Evolutionary conservation across 2,797 vertebrate species (phyloP), one percentile per base, ranked within the genome.

Genomic region (Miichthys miiuy): DNA sequence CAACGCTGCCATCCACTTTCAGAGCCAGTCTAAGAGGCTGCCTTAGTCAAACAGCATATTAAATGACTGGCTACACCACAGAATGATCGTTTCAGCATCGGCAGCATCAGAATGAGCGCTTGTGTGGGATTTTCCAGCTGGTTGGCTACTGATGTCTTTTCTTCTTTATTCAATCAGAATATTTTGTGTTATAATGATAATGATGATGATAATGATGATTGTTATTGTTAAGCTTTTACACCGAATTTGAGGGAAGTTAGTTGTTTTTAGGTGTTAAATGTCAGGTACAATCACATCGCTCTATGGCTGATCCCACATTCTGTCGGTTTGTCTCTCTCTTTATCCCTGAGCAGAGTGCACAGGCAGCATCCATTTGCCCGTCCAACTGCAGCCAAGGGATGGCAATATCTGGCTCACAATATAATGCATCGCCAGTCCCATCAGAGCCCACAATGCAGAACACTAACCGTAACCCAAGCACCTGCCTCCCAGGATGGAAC

Each of bases 391-490:
- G 86, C 86, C 84, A 42, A 74, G 64, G 61, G 65, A 79, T 25
- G 38, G 81, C 72, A 80, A 91, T 87, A 82, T 87, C 85, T 89
- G 91, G 63, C 81, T 83, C 72, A 83, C 89, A 91, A 90, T 90
- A 91, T 90, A 91, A 92, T 87, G 91, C 90, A 91, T 91, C 82
- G 74, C 34, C 88, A 73, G 88, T 93, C 89, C 93, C 89, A 93
- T 93, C 91, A 92, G 92, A 91, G 83, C 58, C 76, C 81, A 81
- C 87, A 88, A 90, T 72, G 90, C 92, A 93, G 91, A 93, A 92
- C 89, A 60, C 86, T 87, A 87, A 90, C 78, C 71, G 72, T 81
- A 87, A 89, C 77, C 83, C 81, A 47, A 68, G 73, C 91, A 92
- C 89, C 92, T 92, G 90, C 88, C 88, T 83, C 89, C 82, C 77